Conservation (phyloP, 2,113 vertebrate species). For the Mastomys natalensis region DNA sequence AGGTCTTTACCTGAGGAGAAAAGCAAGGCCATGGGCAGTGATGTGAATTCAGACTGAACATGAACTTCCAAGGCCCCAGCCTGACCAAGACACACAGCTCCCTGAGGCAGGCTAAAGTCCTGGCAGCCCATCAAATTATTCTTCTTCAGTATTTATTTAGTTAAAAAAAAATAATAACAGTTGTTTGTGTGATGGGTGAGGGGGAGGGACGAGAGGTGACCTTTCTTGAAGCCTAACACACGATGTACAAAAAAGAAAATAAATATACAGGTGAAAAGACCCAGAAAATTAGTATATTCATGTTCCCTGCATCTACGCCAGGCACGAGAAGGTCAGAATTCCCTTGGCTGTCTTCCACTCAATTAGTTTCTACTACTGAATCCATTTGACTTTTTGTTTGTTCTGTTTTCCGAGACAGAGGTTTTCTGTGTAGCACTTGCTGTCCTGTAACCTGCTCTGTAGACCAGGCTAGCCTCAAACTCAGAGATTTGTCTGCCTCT, state of each 20-base stretch:
- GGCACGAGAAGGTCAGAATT: not conserved
- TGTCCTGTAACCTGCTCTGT: not conserved
- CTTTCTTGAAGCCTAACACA: slow-evolving; percentile 1
- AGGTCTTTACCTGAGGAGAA: not conserved
- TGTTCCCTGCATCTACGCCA: not conserved
- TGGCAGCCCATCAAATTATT: slow-evolving; percentile 1
- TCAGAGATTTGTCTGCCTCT: not conserved
- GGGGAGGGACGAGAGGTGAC: not conserved
- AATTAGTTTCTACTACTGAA: not conserved
- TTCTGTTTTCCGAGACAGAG: not conserved
- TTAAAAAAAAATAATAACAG: not conserved
- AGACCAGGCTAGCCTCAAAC: not conserved
- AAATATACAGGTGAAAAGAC: not conserved
- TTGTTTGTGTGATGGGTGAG: not conserved
- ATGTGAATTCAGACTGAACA: not conserved
- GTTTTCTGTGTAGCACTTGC: not conserved
- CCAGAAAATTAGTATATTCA: not conserved
- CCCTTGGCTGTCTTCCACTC: not conserved
- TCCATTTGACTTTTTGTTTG: not conserved
- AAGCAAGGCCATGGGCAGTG: not conserved
- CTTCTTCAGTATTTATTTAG: slow-evolving; percentile 42
- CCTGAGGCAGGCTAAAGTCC: not conserved
- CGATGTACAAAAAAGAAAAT: not conserved
- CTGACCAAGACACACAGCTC: not conserved
- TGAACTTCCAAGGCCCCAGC: not conserved